Evolutionary conservation across 92 coral and sea anemone genomes (phyloP), one percentile per base, ranked within the genome.

Genomic region (Muricea muricata): DNA sequence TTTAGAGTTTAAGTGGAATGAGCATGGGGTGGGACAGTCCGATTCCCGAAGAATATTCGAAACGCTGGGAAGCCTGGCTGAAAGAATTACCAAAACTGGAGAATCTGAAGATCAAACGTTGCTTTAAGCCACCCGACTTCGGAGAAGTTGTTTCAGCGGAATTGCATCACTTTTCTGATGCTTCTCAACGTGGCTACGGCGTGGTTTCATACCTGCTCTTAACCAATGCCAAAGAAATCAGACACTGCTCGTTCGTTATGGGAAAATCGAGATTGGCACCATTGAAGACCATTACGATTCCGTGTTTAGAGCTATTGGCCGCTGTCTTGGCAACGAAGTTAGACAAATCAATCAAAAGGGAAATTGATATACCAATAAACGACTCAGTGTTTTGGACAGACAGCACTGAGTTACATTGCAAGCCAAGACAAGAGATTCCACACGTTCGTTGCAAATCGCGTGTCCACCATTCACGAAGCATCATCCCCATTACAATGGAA

Each of bases 51-150:
- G 35, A 3, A 1, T 28, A 73, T 30, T 4, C 80, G 32, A 73
- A 73, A 60, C 58, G 58, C 45, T 73, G 80, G 80, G 80, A 40
- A 40, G 57, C 32, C 1, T 73, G 60, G 80, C 45, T 40, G 58
- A 73, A 42, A 11, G 80, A 73, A 4, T n/a, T 45, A 24, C 58
- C 60, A 3, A 73, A 73, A 35, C 35, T 73, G 78, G 60, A 73
- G 39, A 6, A 60, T 24, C 60, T 73, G 1, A 39, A 73, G 60
- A 13, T 73, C 20, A 7, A 73, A 6, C 80, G 58, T 28, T 73
- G 80, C 32, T 73, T 73, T 45, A 73, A 73, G 45, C 80, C 80
- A 26, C 80, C 60, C 23, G 80, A 73, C n/a, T 88, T 88, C 50
- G 84, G 79, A 23, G 70, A 37, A 24, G 74, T 76, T 21, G 35